phyloP scores from a whole-genome alignment of 2,797 vertebrate species.

The Melanotaenia parkinsoni region DNA sequence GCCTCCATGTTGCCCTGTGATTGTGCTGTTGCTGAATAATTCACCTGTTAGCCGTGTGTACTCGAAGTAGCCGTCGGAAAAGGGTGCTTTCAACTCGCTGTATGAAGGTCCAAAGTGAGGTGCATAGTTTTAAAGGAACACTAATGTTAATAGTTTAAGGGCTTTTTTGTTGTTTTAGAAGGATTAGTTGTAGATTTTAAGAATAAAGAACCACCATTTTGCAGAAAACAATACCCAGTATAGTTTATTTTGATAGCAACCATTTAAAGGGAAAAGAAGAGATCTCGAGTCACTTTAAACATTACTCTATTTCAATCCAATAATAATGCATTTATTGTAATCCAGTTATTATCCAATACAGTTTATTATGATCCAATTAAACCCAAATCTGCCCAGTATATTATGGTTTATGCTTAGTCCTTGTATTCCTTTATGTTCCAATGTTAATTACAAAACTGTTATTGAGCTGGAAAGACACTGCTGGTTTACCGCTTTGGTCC shows the following conservation, averaged over 20 bases:
- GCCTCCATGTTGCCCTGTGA: neutral
- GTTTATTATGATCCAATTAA: too few relatives aligned
- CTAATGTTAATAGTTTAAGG: neutral
- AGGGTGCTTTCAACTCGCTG: neutral
- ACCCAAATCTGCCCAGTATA: too few relatives aligned
- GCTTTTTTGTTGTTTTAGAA: neutral
- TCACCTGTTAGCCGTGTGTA: neutral
- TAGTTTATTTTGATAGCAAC: too few relatives aligned
- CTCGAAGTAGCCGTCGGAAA: too few relatives aligned
- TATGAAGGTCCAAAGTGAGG: conserved; percentile 12
- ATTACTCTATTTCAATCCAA: too few relatives aligned
- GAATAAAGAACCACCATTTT: neutral
- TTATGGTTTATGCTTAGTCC: too few relatives aligned
- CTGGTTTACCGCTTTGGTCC: neutral
- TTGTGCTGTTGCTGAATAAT: neutral
- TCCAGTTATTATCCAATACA: too few relatives aligned
- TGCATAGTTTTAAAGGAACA: conserved; percentile 2
- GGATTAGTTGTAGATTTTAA: neutral
- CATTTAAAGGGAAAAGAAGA: too few relatives aligned
- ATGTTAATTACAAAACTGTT: neutral
- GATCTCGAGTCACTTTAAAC: too few relatives aligned
- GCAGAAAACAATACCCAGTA: neutral
- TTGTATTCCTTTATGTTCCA: neutral
- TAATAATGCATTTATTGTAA: too few relatives aligned
- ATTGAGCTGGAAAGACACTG: neutral